Evolutionary conservation across 2,888 invertebrate species (phyloP).

Genomic region (Ecdyonurus torrentis): DNA sequence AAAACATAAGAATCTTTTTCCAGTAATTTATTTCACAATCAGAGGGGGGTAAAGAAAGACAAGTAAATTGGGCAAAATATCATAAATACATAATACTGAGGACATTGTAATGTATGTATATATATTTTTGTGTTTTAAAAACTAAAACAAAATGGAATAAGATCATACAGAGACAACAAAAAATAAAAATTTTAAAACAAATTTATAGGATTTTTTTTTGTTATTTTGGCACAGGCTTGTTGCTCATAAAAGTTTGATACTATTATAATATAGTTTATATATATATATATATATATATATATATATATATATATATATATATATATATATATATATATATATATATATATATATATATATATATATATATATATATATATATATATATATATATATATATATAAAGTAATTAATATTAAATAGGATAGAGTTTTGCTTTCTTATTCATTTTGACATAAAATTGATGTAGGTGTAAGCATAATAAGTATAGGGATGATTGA

Average conservation of each 20-base stretch:
- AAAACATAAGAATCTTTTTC: constrained; percentile 8
- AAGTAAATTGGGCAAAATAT: constrained; percentile 12
- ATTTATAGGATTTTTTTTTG: constrained; percentile 6
- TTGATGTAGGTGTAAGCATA: too few relatives aligned
- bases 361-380: too few relatives aligned
- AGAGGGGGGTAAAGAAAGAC: constrained; percentile 13
- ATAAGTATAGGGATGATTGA: too few relatives aligned
- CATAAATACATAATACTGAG: constrained; percentile 13
- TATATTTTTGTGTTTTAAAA: background rate
- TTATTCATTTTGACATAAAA: too few relatives aligned
- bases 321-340: too few relatives aligned
- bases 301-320: too few relatives aligned
- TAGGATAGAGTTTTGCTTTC: too few relatives aligned
- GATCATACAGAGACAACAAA: constrained; percentile 4
- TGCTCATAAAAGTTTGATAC: background rate
- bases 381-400: too few relatives aligned
- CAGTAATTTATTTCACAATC: constrained; percentile 16
- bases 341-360: too few relatives aligned
- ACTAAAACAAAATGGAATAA: background rate
- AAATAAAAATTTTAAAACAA: constrained; percentile 5
- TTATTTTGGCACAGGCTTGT: constrained; percentile 14
- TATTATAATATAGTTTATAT: too few relatives aligned
- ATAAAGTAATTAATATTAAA: too few relatives aligned
- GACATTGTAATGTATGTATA: constrained; percentile 12
- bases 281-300: too few relatives aligned